phyloP scores from a whole-genome alignment of 1,140 invertebrate species.

The Conus betulinus region DNA sequence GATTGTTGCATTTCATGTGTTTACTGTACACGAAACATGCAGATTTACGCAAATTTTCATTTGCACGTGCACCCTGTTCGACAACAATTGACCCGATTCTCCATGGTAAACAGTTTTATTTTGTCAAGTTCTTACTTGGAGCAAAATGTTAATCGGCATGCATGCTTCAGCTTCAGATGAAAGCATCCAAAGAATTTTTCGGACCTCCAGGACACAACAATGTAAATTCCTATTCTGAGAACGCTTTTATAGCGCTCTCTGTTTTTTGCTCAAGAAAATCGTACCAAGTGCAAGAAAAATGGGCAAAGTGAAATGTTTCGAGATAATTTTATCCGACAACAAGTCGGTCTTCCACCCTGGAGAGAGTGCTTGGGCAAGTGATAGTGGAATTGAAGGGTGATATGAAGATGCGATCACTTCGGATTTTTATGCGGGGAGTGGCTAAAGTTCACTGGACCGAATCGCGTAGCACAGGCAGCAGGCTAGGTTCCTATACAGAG shows the following conservation, averaged over 20 bases:
- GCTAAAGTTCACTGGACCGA: slow-evolving; percentile 79
- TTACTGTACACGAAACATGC: no score
- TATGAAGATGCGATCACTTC: slow-evolving; percentile 76
- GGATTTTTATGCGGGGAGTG: slow-evolving; percentile 77
- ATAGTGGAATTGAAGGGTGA: slow-evolving; percentile 77
- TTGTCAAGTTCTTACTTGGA: slow-evolving; percentile 49
- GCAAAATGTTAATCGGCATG: slow-evolving; percentile 1
- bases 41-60: background rate
- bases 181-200: slow-evolving; percentile 31
- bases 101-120: slow-evolving; percentile 27
- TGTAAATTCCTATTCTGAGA: slow-evolving; percentile 13
- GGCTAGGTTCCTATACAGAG: slow-evolving; percentile 78
- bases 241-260: background rate
- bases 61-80: background rate
- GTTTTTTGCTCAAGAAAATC: background rate
- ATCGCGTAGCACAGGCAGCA: slow-evolving; percentile 76
- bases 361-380: slow-evolving; percentile 74
- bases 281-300: slow-evolving; percentile 58
- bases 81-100: slow-evolving; percentile 17
- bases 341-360: slow-evolving; percentile 77
- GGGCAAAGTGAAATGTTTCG: slow-evolving; percentile 77
- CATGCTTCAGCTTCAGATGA: slow-evolving; percentile 2
- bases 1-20: no score
- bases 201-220: slow-evolving; percentile 27
- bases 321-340: slow-evolving; percentile 75